phyloP scores from a whole-genome alignment of 1,140 invertebrate species.

The Bombus superbus region DNA sequence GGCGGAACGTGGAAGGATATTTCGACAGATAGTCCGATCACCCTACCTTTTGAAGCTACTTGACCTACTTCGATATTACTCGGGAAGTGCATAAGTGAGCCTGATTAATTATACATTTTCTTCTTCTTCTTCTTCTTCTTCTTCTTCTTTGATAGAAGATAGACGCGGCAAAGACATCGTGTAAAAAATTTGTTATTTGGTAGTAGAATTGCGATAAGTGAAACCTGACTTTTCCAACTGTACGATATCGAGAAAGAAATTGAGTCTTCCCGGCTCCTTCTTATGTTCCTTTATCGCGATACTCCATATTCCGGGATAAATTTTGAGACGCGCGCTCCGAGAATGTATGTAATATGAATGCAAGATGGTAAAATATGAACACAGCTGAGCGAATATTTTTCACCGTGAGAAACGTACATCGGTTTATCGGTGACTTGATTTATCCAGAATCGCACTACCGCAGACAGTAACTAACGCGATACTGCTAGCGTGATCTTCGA shows the following conservation, averaged over 20 bases:
- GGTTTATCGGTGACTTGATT: slow-evolving; percentile 13
- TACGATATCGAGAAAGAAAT: not conserved
- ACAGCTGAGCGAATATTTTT: not conserved
- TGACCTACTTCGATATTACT: slow-evolving; percentile 23
- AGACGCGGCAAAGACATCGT: no score
- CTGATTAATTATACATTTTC: slow-evolving; percentile 6
- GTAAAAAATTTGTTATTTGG: not conserved
- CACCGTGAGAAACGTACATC: not conserved
- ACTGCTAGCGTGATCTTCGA: not conserved
- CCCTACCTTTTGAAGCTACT: not conserved
- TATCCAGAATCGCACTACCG: slow-evolving; percentile 7
- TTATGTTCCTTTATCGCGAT: not conserved
- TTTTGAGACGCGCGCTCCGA: not conserved
- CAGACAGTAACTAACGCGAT: slow-evolving; percentile 38
- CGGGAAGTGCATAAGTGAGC: not conserved
- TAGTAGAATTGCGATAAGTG: not conserved
- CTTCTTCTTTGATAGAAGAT: not conserved
- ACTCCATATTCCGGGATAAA: not conserved
- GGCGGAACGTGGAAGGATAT: slow-evolving; percentile 18
- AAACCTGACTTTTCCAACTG: not conserved
- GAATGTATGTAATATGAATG: not conserved
- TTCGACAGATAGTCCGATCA: slow-evolving; percentile 1
- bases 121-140: no score
- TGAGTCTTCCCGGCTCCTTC: not conserved
- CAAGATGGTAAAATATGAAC: not conserved